Percentiles rank a stretch among this genome's conserved stretches.
Conservation (phyloP, 2,888 invertebrate genomes). For the Caenorhabditis sp. region DNA sequence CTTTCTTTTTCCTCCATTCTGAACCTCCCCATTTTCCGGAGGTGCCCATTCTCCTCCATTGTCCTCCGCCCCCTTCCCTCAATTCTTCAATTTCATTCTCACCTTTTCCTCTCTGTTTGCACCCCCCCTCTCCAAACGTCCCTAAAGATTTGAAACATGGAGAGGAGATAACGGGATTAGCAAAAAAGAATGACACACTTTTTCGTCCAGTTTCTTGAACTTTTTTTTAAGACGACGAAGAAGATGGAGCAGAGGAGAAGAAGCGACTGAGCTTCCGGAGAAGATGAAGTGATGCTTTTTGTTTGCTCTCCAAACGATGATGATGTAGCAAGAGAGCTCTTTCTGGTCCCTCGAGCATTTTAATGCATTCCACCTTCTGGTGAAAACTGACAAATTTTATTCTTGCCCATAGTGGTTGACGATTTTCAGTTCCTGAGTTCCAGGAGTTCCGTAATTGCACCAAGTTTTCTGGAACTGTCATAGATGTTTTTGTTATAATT, state of each 20-base stretch:
- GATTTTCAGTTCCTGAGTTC: no score
- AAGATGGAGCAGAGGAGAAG: background rate
- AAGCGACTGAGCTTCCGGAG: constrained; percentile 4
- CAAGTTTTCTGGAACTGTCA: background rate
- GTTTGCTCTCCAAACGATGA: constrained; percentile 21
- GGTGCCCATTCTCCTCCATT: constrained; percentile 30
- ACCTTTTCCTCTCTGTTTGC: constrained; percentile 27
- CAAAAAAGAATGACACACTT: constrained; percentile 28
- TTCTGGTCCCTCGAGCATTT: background rate
- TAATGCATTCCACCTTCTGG: constrained; percentile 18
- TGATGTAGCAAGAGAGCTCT: background rate
- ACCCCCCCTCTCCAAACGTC: constrained; percentile 1
- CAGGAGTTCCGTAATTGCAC: background rate
- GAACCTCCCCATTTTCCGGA: constrained; percentile 29
- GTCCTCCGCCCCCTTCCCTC: constrained; percentile 1
- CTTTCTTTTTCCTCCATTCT: constrained; percentile 23
- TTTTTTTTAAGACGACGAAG: constrained; percentile 29
- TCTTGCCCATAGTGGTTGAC: no score
- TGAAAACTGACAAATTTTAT: constrained; percentile 1
- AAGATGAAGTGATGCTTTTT: constrained; percentile 45
- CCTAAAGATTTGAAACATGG: constrained; percentile 39
- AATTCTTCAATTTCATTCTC: constrained; percentile 31
- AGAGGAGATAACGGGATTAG: constrained; percentile 47
- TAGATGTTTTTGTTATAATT: background rate
- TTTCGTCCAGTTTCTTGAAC: constrained; percentile 52